Evolutionary conservation across 2,797 vertebrate species (phyloP).

Genomic region (Halcyon badia): DNA sequence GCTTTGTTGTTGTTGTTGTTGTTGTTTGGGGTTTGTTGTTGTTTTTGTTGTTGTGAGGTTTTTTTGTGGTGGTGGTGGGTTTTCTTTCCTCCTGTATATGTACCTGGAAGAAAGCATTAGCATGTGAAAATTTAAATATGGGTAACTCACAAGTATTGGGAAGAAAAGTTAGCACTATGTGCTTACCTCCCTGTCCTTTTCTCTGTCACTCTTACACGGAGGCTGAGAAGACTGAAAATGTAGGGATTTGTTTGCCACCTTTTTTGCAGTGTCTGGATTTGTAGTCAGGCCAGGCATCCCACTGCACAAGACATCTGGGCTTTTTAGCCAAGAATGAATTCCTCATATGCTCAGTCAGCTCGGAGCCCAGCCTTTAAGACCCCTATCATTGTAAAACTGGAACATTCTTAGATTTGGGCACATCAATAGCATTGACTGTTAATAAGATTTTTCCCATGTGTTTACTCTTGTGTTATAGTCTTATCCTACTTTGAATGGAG

Average conservation of each 20-base stretch:
- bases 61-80: not conserved
- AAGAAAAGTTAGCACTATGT: not conserved
- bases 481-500: not conserved
- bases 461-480: not conserved
- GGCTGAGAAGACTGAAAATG: not conserved
- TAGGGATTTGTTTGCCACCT: not conserved
- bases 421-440: not conserved
- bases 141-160: not conserved
- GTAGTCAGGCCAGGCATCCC: not conserved
- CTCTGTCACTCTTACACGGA: not conserved
- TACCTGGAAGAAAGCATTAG: not conserved
- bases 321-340: not conserved
- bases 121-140: not conserved
- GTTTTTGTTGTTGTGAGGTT: too few species aligned
- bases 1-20: too few species aligned
- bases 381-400: not conserved
- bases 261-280: not conserved
- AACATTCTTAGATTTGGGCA: not conserved
- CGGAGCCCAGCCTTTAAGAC: not conserved
- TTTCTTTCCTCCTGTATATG: not conserved
- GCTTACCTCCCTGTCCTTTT: not conserved
- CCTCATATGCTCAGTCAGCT: not conserved
- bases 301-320: not conserved
- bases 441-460: accelerated
- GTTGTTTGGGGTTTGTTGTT: too few species aligned